Evolutionary conservation across 2,888 invertebrate genomes (phyloP), one percentile per base, ranked within the genome.

Genomic region (Agrenia bidenticulata): DNA sequence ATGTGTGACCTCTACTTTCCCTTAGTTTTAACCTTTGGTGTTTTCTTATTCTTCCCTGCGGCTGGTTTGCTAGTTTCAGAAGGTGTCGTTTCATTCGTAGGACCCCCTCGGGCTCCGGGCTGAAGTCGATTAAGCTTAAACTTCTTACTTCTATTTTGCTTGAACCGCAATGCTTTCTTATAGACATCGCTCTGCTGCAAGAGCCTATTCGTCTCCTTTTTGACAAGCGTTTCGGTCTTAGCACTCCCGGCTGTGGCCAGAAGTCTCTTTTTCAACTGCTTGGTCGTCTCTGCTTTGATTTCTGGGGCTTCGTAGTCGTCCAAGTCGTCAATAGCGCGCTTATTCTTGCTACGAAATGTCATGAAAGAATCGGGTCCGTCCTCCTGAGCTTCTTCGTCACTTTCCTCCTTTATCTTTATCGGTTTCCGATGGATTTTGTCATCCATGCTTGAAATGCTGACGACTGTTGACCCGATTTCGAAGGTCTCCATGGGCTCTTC

Each of bases 381-480:
- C 1, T 68, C 65, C 1, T 51, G 57, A 5, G 65, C 63, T 11
- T 59, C 41, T 19, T 42, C 56, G 4, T 66, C 62, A 23, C 26
- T 37, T 17, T 58, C 59, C 17, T 66, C 61, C 41, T 61, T 61
- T 9, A 61, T 61, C 5, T 57, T 39, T 1, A 65, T 60, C 19
- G 61, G 21, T 39, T 66, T 63, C 41, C 61, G 51, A 42, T 70
- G 63, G 17, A 73, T 60, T 27, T 63, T 62, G 13, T 70, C 66
- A 42, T 76, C 70, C 9, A 74, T 59, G 56, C 66, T 68, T 5
- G 67, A 72, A 17, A 76, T 74, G 15, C 66, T 69, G 1, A 76
- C 76, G 11, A 72, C 63, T 1, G 71, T 72, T 13, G 69, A 68
- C 13, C 76, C 76, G 2, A 76, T 24, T 17, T 69, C 66, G 41